Base-by-base conservation (phyloP, 2,888 invertebrate genomes). In the Blastobasis adustella region DNA sequence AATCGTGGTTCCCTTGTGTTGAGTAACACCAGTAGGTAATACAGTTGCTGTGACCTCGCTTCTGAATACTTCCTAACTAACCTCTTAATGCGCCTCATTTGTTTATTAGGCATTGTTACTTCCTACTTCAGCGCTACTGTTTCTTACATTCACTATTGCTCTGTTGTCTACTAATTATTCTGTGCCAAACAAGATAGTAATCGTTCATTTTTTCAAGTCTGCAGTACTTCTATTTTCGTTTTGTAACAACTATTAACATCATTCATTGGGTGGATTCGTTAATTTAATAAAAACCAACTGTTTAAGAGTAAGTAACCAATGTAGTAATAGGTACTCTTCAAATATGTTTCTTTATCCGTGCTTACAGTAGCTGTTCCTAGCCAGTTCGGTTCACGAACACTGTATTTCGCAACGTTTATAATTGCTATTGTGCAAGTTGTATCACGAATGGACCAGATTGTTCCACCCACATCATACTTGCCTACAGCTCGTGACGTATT, bases 401-500 rank as follows among this genome's bases (percentile, higher is more conserved):
- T 23, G 23, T 23, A 23, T 23, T 23, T 23, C 23, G 23, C 23
- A 23, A 23, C 50, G 54, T 58, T 62, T 64, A 65, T 69, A 70
- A 67, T 67, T 67, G 64, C 54, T 47, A 49, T 73, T 72, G 63
- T 58, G 66, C 53, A 69, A 69, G 49, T 10, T 10, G 51, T 49
- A 62, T 66, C 66, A 64, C 65, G 65, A 65, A 47, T 58, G 57
- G 40, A 49, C 59, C 56, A 62, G 55, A 59, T 62, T 58, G 59
- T 60, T 58, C 58, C 58, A 55, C 62, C 65, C 61, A 52, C 55
- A 54, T 55, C 53, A 59, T 52, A 57, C 54, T 63, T 55, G 61
- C 69, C 61, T 66, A 23, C 23, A 23, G 23, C 23, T 23, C 23
- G 23, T 66, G 65, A 71, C 69, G 72, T 72, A 73, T 67, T 67